Percentiles rank a stretch among this genome's conserved stretches.
Conservation (phyloP, 2,888 invertebrate species). For the Nebria brevicollis region DNA sequence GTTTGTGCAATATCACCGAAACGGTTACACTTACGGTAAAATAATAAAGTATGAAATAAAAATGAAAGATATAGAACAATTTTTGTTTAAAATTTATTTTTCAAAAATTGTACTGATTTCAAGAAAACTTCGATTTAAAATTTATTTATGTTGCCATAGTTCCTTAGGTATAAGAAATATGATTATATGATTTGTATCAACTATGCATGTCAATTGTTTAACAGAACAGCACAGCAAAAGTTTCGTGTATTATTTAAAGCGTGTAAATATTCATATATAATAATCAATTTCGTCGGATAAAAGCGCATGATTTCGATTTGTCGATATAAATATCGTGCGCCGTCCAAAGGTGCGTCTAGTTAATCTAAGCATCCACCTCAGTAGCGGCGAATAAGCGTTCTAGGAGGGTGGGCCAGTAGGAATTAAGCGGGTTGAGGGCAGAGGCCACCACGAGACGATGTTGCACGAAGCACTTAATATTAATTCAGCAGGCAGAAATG, state of each 20-base stretch:
- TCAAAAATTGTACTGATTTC: too few relatives aligned
- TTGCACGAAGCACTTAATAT: conserved; percentile 14
- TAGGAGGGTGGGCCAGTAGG: background rate
- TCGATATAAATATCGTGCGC: background rate
- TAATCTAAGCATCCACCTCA: background rate
- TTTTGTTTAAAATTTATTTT: too few relatives aligned
- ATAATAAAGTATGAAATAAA: too few relatives aligned
- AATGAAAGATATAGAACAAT: too few relatives aligned
- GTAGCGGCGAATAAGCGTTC: background rate
- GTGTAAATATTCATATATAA: background rate
- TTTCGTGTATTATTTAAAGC: background rate
- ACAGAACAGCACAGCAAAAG: background rate
- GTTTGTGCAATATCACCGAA: too few relatives aligned
- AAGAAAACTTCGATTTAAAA: too few relatives aligned
- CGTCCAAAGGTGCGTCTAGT: background rate
- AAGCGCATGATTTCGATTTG: background rate
- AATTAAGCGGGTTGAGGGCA: background rate
- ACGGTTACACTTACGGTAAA: too few relatives aligned
- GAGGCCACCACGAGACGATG: background rate
- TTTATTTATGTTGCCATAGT: too few relatives aligned
- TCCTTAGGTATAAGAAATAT: too few relatives aligned
- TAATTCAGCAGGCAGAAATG: conserved; percentile 14
- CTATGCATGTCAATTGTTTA: too few relatives aligned
- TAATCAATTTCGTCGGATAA: background rate
- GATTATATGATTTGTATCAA: too few relatives aligned